phyloP scores from a whole-genome alignment of 1,140 invertebrate species.

The Matsumurasca onukii region DNA sequence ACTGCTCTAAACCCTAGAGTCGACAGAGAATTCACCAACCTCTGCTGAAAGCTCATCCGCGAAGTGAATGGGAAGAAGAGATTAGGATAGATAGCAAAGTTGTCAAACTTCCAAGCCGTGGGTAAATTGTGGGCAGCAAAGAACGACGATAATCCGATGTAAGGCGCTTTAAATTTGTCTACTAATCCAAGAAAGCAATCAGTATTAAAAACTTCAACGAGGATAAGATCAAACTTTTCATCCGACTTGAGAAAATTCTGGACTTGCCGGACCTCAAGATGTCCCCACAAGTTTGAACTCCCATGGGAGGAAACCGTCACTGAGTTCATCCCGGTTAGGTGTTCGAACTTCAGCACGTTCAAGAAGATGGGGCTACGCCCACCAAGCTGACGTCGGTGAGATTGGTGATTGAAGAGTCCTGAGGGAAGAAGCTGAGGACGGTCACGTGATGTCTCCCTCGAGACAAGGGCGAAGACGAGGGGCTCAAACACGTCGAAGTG shows the following conservation, averaged over 20 bases:
- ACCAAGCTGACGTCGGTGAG: constrained; percentile 51
- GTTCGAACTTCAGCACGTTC: neutral
- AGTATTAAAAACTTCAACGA: constrained; percentile 43
- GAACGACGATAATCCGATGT: constrained; percentile 57
- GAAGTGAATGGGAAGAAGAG: constrained; percentile 29
- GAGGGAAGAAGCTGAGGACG: constrained; percentile 49
- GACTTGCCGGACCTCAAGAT: constrained; percentile 45
- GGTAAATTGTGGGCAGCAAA: constrained; percentile 60
- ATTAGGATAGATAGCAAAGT: constrained; percentile 35
- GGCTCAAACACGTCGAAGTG: constrained; percentile 46
- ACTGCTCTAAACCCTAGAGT: neutral
- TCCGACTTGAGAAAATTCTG: constrained; percentile 51
- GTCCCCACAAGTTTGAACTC: neutral
- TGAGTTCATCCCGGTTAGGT: neutral
- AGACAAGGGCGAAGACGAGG: constrained; percentile 43
- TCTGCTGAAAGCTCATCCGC: constrained; percentile 33
- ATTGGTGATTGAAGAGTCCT: constrained; percentile 51
- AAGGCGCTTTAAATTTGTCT: constrained; percentile 55
- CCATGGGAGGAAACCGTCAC: constrained; percentile 15
- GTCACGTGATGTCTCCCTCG: constrained; percentile 45
- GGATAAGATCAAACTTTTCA: constrained; percentile 44
- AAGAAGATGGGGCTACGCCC: constrained; percentile 13
- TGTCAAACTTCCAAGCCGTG: constrained; percentile 37
- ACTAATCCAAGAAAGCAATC: constrained; percentile 41
- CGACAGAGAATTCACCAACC: constrained; percentile 34